These are phyloP conservation scores for Caenorhabditis panamensis DNA, from an alignment of 2,888 invertebrate genomes.

Conservation along the genomic window DNA sequence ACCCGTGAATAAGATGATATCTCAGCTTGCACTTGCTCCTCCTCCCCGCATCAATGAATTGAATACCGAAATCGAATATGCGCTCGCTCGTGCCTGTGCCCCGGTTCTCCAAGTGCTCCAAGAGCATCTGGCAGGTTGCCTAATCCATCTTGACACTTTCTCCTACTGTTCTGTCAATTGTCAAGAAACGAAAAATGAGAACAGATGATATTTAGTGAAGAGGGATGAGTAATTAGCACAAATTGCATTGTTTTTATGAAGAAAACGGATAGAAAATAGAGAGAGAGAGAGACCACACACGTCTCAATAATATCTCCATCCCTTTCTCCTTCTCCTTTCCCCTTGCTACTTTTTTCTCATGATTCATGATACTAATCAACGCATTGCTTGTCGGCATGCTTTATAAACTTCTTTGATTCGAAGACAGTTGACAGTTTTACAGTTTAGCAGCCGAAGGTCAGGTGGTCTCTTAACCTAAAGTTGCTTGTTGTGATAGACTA, in stretches of 20 bases:
- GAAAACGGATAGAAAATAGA: slow-evolving; percentile 15
- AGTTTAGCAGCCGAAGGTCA: no score
- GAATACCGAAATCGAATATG: slow-evolving; percentile 51
- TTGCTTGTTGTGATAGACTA: neutral
- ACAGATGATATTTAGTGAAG: slow-evolving; percentile 36
- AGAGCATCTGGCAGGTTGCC: slow-evolving; percentile 50
- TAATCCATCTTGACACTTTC: slow-evolving; percentile 52
- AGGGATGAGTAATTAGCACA: slow-evolving; percentile 53
- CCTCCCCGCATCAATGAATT: slow-evolving; percentile 20
- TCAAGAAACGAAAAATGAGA: slow-evolving; percentile 34
- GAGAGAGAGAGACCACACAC: slow-evolving; percentile 16
- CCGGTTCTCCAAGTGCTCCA: neutral
- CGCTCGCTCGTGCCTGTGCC: slow-evolving; percentile 8
- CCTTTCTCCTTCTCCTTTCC: neutral
- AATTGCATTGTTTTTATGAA: slow-evolving; percentile 44
- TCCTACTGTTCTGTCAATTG: slow-evolving; percentile 18
- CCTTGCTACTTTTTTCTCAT: neutral
- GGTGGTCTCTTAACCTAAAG: neutral
- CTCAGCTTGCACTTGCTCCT: slow-evolving; percentile 10
- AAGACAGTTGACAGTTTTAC: neutral
- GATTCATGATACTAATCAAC: neutral
- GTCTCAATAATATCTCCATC: neutral
- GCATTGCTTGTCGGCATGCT: neutral
- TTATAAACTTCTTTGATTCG: neutral
- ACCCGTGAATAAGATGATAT: slow-evolving; percentile 43